These are phyloP conservation scores for Serilophus lunatus DNA, from an alignment of 2,113 vertebrate species.

Conservation along the genomic window DNA sequence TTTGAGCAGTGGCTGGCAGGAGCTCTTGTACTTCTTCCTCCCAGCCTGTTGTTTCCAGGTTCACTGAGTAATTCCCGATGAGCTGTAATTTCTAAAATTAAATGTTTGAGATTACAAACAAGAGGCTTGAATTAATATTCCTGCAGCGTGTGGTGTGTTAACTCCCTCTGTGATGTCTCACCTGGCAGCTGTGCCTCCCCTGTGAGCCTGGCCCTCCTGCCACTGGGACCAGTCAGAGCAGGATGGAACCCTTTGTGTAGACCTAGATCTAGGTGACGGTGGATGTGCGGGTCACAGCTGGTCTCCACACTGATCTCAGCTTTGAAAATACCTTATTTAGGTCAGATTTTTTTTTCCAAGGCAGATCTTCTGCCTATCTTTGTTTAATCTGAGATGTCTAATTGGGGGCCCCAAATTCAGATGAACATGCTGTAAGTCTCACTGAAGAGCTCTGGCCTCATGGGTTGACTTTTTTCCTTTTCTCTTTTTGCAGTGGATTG, in stretches of 20 bases:
- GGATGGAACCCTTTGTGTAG: neutral
- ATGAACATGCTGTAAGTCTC: neutral
- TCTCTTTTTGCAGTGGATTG: slow-evolving; percentile 9
- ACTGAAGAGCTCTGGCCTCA: neutral
- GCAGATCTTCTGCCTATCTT: neutral
- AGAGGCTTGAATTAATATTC: neutral
- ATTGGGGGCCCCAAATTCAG: neutral
- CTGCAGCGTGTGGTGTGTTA: neutral
- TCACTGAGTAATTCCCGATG: neutral
- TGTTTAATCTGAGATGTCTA: slow-evolving; percentile 23
- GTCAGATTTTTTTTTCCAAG: neutral
- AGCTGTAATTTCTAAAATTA: slow-evolving; percentile 30
- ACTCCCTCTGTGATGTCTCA: neutral
- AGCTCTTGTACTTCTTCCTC: neutral
- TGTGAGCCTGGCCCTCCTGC: neutral
- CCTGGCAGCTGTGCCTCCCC: neutral
- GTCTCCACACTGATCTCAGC: neutral
- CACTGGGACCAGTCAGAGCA: neutral
- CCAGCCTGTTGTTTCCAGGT: neutral
- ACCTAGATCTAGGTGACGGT: neutral
- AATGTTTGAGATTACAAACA: neutral
- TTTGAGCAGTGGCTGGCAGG: neutral
- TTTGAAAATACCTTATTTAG: slow-evolving; percentile 24
- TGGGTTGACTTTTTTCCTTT: neutral
- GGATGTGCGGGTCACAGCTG: neutral